Evolutionary conservation across 2,888 invertebrate species (phyloP), one percentile per base, ranked within the genome.

Genomic region (Conus canariensis): DNA sequence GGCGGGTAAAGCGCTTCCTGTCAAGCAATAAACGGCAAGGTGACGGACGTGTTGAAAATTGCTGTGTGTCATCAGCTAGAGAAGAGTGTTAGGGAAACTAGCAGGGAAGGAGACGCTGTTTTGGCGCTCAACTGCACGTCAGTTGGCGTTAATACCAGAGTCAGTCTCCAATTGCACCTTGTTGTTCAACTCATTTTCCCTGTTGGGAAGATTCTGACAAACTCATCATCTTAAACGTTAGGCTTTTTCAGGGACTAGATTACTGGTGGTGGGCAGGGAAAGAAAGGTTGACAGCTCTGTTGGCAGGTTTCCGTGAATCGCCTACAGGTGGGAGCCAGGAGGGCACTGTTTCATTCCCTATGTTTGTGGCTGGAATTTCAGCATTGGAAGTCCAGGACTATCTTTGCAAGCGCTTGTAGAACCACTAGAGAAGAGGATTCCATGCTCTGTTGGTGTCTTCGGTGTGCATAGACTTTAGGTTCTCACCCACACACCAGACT

Each of bases 121-220:
- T 30, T 83, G 70, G 70, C n/a, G 70, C 60, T 85, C 30, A 22
- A 60, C 59, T 85, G 3, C 85, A 59, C 25, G 85, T 85, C 85
- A 85, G 58, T n/a, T 58, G 0, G n/a, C n/a, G 59, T 58, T 58
- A n/a, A 59, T 59, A 59, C 22, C 10, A 8, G 59, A 59, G 85
- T 85, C 58, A 22, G 10, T 85, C 59, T 85, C 10, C n/a, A 59
- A 59, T n/a, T 7, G 22, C 12, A 58, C 19, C 45, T 45, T 45
- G 67, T 64, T 67, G 64, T 67, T 30, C 67, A 16, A 67, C 25
- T 30, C 86, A 14, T 45, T 86, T 64, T 30, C 4, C 45, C 45
- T 45, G 45, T 0, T 19, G 64, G 67, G 58, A 8, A 67, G 7
- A 30, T 45, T 45, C 67, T 86, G 86, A 86, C 64, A 86, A 64